Evolutionary conservation across 2,113 vertebrate genomes (phyloP), one percentile per base, ranked within the genome.

Genomic region (Antigone vipio): DNA sequence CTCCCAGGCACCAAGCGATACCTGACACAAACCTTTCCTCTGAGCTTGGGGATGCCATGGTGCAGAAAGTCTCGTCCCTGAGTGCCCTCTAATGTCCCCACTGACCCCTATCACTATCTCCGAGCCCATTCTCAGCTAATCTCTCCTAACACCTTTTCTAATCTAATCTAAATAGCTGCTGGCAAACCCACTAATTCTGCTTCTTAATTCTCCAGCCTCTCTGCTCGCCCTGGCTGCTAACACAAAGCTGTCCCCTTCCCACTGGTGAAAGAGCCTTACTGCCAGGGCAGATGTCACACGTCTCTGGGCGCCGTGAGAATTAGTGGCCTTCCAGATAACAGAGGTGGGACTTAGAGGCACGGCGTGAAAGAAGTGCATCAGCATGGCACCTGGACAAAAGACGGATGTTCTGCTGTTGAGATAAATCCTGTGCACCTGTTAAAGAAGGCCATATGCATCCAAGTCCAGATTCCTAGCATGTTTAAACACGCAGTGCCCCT

Each of bases 71-170:
- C 59, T 73, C 2, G 35, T 95, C 94, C 94, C 77, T 63, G 69
- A 4, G 44, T 96, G 87, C 35, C 74, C 89, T 89, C 52, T 49
- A 26, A 40, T 85, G 91, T 91, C 94, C 94, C 62, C n/a, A 52
- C 40, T 95, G 84, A 87, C 89, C 81, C 87, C 91, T 97, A 97
- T 96, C 94, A 95, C 89, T 95, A 1, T 91, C 89, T 75, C 52
- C 0, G 0, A 92, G 62, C 60, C 91, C 86, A 72, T 77, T 16
- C 63, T 18, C 32, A 60, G 77, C 34, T 97, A 91, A 95, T 97
- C 89, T 85, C 73, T 79, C 21, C 69, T 96, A 96, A 96, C 93
- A 97, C 94, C 87, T 95, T 94, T 86, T 49, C 87, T 96, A 91
- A 94, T 93, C 91, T 95, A 62, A 92, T 95, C 77, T 91, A 87